Conservation (phyloP, 2,797 vertebrate species). For the Betta splendens region DNA sequence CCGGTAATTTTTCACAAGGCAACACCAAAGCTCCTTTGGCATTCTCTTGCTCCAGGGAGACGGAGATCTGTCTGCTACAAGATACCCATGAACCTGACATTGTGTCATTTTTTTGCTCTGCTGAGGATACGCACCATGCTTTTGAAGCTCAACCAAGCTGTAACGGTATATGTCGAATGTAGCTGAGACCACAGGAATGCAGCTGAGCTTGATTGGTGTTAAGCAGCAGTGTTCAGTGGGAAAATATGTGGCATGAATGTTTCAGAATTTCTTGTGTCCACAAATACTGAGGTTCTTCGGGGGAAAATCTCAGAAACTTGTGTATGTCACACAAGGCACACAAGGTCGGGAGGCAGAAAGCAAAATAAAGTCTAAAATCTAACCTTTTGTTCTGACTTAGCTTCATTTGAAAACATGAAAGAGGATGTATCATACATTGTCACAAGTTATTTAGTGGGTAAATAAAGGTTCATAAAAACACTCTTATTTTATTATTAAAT, state of each 20-base stretch:
- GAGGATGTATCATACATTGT: no score
- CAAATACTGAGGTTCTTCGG: conserved; percentile 55
- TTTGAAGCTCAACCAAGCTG: conserved; percentile 61
- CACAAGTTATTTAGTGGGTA: no score
- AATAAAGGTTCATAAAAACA: no score
- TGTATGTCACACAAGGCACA: no score
- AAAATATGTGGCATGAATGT: conserved; percentile 58
- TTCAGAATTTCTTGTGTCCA: conserved; percentile 59
- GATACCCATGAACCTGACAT: conserved; percentile 53
- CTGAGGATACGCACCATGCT: conserved; percentile 43
- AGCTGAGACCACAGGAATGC: conserved; percentile 63
- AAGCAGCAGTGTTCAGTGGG: conserved; percentile 57
- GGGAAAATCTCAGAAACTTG: conserved; percentile 43
- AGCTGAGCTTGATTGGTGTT: conserved; percentile 56
- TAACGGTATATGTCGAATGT: conserved; percentile 58
- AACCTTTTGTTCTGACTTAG: no score
- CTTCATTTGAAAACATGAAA: no score
- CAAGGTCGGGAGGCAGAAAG: conserved; percentile 10
- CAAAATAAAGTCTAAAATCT: no score
- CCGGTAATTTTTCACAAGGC: conserved; percentile 23
- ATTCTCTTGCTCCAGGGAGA: conserved; percentile 11
- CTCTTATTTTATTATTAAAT: no score
- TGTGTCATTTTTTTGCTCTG: conserved; percentile 61
- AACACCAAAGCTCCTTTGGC: conserved; percentile 21
- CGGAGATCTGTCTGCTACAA: conserved; percentile 39